A percentile compares a stretch with the other conserved stretches of the same genome.
phyloP scores from a whole-genome alignment of 92 coral and sea anemone genomes.

The Heteractis magnifica region DNA sequence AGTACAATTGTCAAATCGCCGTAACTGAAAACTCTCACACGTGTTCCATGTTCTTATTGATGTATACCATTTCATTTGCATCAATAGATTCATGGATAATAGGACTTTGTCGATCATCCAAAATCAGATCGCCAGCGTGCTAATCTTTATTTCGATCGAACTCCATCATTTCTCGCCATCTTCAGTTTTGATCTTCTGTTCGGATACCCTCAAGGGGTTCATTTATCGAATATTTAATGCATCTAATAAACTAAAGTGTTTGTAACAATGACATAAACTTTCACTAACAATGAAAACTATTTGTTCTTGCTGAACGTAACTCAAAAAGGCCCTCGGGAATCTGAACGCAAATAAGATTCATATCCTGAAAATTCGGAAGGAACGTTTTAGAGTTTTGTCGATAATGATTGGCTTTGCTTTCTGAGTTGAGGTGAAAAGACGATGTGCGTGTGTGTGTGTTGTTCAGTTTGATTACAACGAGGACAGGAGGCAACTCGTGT shows the following conservation, averaged over 20 bases:
- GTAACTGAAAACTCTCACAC: neutral
- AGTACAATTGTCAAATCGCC: neutral
- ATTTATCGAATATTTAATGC: constrained; percentile 1
- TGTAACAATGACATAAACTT: constrained; percentile 8
- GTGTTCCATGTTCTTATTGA: constrained; percentile 1
- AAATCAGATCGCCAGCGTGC: neutral
- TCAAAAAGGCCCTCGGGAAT: neutral
- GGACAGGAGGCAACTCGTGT: constrained; percentile 17
- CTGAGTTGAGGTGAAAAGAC: neutral
- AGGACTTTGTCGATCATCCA: neutral
- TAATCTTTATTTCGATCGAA: neutral
- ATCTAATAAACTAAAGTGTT: neutral
- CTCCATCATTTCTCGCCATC: neutral
- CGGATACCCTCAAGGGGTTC: neutral
- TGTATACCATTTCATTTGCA: neutral
- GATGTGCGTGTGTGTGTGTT: neutral
- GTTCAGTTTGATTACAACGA: neutral
- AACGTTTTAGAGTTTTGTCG: neutral
- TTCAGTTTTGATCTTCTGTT: neutral
- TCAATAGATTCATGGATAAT: neutral
- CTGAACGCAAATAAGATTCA: neutral
- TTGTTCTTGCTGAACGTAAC: neutral
- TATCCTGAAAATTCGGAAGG: neutral
- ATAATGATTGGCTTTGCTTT: too few species aligned
- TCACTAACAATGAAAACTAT: neutral